Base-by-base conservation (phyloP, 2,888 invertebrate genomes). In the Didymodactylos carnosus region DNA sequence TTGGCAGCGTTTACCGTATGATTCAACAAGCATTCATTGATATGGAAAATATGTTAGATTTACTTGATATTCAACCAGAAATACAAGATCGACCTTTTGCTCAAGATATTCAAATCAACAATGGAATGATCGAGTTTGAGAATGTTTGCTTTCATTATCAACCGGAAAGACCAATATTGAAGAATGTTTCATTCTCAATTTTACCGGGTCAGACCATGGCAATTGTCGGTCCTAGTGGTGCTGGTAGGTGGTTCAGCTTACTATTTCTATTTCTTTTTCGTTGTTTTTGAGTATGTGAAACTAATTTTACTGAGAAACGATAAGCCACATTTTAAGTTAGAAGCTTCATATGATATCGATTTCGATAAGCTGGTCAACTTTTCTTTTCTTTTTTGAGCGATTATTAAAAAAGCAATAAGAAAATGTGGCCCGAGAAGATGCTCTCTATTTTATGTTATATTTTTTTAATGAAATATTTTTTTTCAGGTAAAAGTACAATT, bases 31-130 rank as follows among this genome's bases (percentile, higher is more conserved):
- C 94, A 81, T 97, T 98, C 80, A 89, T 97, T 25, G 97, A 98
- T 81, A 97, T 97, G 97, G 97, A 98, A 84, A 97, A 97, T 83
- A 95, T 98, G 97, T 93, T 97, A 82, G 94, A 95, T 78, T 84
- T 98, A 76, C 86, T 98, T 79, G 87, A 89, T 49, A 91, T 92
- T 80, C 88, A 90, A 69, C 88, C 90, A 73, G 94, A 97, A 85
- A 88, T 95, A 10, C 35, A 62, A 62, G 80, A 84, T 11, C 84
- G 86, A 80, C 62, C 62, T n/a, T 35, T 62, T 62, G 90, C 70
- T 39, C 27, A 46, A 29, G 41, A 41, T 41, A 25, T 70, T 46
- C 8, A 35, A 19, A 43, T 70, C 27, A 70, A 25, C n/a, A 70
- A 27, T 19, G 70, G 70, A 70, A 41, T 41, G 41, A 70, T 70